Conservation (phyloP, 1,140 invertebrate genomes). For the Drosophila pseudoobscura region DNA sequence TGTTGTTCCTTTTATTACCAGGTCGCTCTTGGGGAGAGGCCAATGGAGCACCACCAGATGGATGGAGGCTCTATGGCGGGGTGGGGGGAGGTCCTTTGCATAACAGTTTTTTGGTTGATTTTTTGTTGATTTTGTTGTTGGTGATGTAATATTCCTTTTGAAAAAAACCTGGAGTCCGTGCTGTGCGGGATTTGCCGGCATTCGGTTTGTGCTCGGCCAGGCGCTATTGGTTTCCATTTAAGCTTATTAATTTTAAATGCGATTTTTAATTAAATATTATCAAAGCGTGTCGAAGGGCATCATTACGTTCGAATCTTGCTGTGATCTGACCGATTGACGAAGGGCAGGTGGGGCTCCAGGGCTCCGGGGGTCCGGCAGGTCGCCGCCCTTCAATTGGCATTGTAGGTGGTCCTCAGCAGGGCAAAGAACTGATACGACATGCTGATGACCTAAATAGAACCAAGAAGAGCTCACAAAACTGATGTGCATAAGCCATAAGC, state of each 20-base stretch:
- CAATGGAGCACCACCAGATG: background rate
- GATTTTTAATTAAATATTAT: conserved; percentile 80
- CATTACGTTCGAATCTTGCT: conserved; percentile 44
- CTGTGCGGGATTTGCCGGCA: conserved; percentile 27
- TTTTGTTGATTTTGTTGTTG: background rate
- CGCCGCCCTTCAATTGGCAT: conserved; percentile 5
- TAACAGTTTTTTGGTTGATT: too few species aligned
- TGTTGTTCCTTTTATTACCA: conserved; percentile 80
- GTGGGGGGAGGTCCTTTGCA: background rate
- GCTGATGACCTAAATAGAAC: conserved; percentile 58
- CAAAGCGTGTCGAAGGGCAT: conserved; percentile 68
- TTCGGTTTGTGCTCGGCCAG: conserved; percentile 59
- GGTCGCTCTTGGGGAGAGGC: conserved; percentile 13
- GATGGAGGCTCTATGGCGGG: too few species aligned
- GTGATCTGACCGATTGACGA: background rate
- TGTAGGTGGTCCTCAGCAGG: conserved; percentile 61
- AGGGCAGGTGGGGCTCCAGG: too few species aligned
- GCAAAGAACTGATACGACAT: conserved; percentile 79
- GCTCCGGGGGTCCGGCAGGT: too few species aligned
- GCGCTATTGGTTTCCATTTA: conserved; percentile 79
- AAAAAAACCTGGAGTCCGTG: conserved; percentile 54
- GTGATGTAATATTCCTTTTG: conserved; percentile 78
- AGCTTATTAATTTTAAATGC: conserved; percentile 81
- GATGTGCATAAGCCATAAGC: too few species aligned
- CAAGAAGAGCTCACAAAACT: background rate